Percentiles rank a stretch among this genome's conserved stretches.
Evolutionary conservation across 2,888 invertebrate genomes (phyloP).

Genomic region (Mythimna ferrago): DNA sequence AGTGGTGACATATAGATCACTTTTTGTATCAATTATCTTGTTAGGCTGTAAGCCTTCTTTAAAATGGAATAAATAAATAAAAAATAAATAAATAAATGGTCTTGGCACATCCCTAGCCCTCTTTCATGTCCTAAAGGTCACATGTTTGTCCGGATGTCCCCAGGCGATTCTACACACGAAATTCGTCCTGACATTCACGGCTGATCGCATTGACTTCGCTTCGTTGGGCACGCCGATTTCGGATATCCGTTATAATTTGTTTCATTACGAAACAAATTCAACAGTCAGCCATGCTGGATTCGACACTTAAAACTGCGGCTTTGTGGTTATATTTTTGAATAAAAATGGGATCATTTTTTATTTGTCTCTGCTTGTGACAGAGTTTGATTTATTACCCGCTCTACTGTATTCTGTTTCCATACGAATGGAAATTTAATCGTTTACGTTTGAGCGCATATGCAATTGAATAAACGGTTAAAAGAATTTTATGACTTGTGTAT

Average conservation of each 20-base stretch:
- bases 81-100: no score
- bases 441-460: conserved; percentile 24
- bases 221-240: conserved; percentile 64
- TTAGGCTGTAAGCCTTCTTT: no score
- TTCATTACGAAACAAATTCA: conserved; percentile 36
- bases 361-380: conserved; percentile 49
- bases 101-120: conserved; percentile 27
- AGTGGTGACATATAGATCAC: no score
- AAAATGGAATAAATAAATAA: no score
- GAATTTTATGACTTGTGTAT: conserved; percentile 34
- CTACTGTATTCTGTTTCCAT: conserved; percentile 35
- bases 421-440: conserved; percentile 33
- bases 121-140: conserved; percentile 36
- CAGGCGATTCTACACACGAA: conserved; percentile 50
- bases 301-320: conserved; percentile 50
- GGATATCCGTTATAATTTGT: conserved; percentile 74
- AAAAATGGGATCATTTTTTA: conserved; percentile 40
- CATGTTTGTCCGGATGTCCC: conserved; percentile 54
- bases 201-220: conserved; percentile 66
- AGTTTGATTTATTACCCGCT: conserved; percentile 41
- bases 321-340: conserved; percentile 50
- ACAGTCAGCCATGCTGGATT: conserved; percentile 47
- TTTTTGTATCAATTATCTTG: no score
- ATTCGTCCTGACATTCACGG: conserved; percentile 76
- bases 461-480: conserved; percentile 11